Evolutionary conservation across 2,113 vertebrate species (phyloP), one percentile per base, ranked within the genome.

Genomic region (Prochilodus magdalenae): DNA sequence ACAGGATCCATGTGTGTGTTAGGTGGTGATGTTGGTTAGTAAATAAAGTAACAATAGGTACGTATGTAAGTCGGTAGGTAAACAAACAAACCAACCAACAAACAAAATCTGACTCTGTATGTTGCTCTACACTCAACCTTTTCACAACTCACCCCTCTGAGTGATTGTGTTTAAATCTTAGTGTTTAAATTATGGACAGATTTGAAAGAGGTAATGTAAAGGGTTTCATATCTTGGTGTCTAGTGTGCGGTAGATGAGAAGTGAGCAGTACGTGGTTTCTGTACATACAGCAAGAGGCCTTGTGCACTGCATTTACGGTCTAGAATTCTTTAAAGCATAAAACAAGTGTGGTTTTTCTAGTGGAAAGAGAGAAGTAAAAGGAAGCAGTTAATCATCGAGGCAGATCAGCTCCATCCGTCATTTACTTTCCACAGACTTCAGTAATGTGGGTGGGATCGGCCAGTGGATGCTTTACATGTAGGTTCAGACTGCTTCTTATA

Each of bases 391-490:
- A 26, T 73, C 40, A 53, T 33, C 5, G 5, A 20, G 53, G 67
- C 69, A 62, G 78, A 29, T 72, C 26, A 62, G 26, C 53, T 79
- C 40, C 67, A 62, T 72, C 40, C 29, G 8, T 80, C 79, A 51
- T 73, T 80, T 65, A 59, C 47, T 59, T 59, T n/a, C 79, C 79
- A 65, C 20, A 53, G 59, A 24, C 10, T 70, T 70, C 20, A n/a
- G 66, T n/a, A n/a, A n/a, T 44, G 33, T n/a, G 66, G 22, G 36
- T 24, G 33, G 36, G 26, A 20, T 20, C 13, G 33, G 33, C 3
- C 44, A 16, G 5, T 55, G 20, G 14, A 7, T 55, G 53, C 22
- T 55, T 2, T 22, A 22, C 5, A 13, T 55, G 22, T 55, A 7
- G 1, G 11, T 18, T 27, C 27, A 30, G 62, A 30, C 62, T 1